These are phyloP conservation scores for Rhynchonema sp. DNA, from an alignment of 2,888 invertebrate genomes.

Conservation along the genomic window DNA sequence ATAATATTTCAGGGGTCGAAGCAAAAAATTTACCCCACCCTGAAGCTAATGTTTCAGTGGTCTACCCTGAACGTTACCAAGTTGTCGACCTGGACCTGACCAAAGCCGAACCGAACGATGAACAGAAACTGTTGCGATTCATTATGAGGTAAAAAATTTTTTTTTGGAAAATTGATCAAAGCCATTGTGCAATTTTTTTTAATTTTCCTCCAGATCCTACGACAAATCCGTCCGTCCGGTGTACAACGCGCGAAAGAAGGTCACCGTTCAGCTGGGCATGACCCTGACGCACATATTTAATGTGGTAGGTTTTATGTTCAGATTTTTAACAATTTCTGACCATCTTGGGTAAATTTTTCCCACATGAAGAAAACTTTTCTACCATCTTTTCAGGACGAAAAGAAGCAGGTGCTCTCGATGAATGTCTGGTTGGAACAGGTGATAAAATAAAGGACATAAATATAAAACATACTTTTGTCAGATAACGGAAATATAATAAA, in stretches of 20 bases:
- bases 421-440: slow-evolving; percentile 39
- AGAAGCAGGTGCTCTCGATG: slow-evolving; percentile 36
- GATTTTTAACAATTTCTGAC: no score
- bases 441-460: no score
- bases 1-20: no score
- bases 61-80: not conserved
- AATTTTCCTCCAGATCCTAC: slow-evolving; percentile 35
- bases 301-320: slow-evolving; percentile 33
- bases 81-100: not conserved
- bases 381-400: slow-evolving; percentile 33
- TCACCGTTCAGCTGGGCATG: slow-evolving; percentile 34
- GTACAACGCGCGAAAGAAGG: slow-evolving; percentile 27
- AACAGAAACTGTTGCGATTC: slow-evolving; percentile 31
- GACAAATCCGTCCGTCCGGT: slow-evolving; percentile 36
- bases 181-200: not conserved
- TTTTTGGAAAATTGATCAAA: not conserved
- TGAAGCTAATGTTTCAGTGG: no score
- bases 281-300: slow-evolving; percentile 40
- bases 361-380: slow-evolving; percentile 3
- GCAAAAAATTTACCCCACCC: no score
- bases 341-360: no score
- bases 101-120: slow-evolving; percentile 19
- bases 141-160: not conserved
- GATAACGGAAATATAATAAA: no score
- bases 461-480: no score